phyloP scores from a whole-genome alignment of 1,140 invertebrate genomes.

The Euura lappo region DNA sequence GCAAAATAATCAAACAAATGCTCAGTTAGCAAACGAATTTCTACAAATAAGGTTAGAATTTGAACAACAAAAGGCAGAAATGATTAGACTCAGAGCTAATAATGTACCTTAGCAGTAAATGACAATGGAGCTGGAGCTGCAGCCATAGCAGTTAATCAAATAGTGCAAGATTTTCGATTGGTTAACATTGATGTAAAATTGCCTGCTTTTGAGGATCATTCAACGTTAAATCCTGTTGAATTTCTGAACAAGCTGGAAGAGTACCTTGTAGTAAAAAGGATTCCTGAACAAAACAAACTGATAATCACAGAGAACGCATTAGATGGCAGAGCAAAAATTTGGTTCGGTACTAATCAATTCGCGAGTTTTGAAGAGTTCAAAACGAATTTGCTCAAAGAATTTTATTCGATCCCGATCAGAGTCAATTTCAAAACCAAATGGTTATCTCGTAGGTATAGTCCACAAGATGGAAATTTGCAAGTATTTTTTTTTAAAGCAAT shows the following conservation, averaged over 20 bases:
- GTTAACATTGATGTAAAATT: background rate
- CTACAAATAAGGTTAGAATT: background rate
- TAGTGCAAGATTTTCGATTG: background rate
- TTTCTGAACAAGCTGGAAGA: too few relatives aligned
- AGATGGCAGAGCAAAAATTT: background rate
- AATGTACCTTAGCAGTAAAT: background rate
- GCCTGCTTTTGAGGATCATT: too few relatives aligned
- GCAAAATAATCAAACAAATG: background rate
- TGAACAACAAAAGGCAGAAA: background rate
- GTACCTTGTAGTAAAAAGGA: too few relatives aligned
- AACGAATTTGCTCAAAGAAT: constrained; percentile 22
- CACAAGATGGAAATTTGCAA: constrained; percentile 13
- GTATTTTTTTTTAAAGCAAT: constrained; percentile 24
- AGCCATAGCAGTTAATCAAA: background rate
- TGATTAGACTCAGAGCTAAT: background rate
- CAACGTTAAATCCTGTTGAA: too few relatives aligned
- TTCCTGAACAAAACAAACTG: background rate
- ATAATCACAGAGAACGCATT: background rate
- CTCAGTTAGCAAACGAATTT: background rate
- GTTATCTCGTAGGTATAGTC: constrained; percentile 16
- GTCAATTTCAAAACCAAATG: constrained; percentile 20
- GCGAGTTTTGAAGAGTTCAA: constrained; percentile 11
- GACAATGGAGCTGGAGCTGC: background rate
- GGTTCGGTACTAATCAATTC: constrained; percentile 9
- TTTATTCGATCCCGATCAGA: constrained; percentile 26